A percentile compares a stretch with the other conserved stretches of the same genome.
Conservation (phyloP, 2,113 vertebrate species). For the Sclerurus mexicanus region DNA sequence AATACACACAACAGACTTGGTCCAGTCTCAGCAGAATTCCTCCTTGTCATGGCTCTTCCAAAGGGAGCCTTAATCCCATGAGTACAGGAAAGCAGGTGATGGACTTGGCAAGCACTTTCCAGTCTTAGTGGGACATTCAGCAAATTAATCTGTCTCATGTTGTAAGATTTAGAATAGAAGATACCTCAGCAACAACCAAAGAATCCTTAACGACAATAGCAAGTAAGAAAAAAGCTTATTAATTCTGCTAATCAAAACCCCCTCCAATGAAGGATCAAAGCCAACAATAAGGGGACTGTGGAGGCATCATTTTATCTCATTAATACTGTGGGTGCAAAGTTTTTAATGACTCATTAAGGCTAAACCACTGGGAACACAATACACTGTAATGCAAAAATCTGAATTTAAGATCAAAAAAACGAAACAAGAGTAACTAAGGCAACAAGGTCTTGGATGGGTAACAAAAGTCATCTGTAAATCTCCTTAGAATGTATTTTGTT, state of each 20-base stretch:
- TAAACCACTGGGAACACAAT: not conserved
- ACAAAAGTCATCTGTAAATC: not conserved
- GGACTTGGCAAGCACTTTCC: not conserved
- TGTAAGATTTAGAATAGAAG: not conserved
- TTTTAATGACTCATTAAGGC: not conserved
- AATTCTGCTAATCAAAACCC: not conserved
- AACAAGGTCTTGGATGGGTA: not conserved
- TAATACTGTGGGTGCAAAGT: not conserved
- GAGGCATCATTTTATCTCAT: not conserved
- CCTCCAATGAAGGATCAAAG: not conserved
- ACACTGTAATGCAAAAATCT: not conserved
- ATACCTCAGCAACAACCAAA: not conserved
- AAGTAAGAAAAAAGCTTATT: not conserved
- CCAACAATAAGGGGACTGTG: not conserved
- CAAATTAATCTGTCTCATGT: not conserved
- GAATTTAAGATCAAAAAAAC: not conserved
- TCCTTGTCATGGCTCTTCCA: not conserved
- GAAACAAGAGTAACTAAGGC: not conserved
- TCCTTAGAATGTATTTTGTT: not conserved
- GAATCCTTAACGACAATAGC: not conserved
- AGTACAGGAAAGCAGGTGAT: not conserved
- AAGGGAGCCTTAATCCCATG: not conserved
- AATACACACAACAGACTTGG: not conserved
- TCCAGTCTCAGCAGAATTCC: not conserved
- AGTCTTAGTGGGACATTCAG: not conserved